phyloP scores from a whole-genome alignment of 2,113 vertebrate species.

The Zeus faber region DNA sequence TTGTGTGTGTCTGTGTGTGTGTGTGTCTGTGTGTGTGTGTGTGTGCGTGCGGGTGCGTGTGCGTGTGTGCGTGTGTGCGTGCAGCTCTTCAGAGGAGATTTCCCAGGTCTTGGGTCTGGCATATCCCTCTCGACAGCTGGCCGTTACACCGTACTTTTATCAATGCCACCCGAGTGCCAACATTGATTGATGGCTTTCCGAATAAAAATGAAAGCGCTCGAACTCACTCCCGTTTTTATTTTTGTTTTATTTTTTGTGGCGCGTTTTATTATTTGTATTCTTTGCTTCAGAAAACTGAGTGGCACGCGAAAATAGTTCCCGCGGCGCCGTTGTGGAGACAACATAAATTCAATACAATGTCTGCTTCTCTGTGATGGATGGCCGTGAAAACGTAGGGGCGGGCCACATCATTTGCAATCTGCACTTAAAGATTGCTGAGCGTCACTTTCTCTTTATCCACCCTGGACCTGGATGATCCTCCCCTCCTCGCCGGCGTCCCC shows the following conservation, averaged over 20 bases:
- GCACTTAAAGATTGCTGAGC: conserved; percentile 30
- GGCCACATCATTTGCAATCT: conserved; percentile 51
- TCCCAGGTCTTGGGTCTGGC: conserved; percentile 11
- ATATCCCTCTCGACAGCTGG: conserved; percentile 16
- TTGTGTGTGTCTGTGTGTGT: conserved; percentile 11
- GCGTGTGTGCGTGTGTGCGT: background rate
- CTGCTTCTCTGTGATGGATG: conserved; percentile 45
- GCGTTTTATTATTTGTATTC: conserved; percentile 43
- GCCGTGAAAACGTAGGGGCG: conserved; percentile 36
- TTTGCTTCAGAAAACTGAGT: conserved; percentile 19
- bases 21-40: background rate
- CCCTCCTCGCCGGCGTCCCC: conserved; percentile 8
- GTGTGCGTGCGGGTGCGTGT: conserved; percentile 2
- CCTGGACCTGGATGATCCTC: conserved; percentile 25
- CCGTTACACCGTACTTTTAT: conserved; percentile 50
- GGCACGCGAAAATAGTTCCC: conserved; percentile 19
- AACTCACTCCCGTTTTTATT: no score
- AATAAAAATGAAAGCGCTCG: conserved; percentile 39
- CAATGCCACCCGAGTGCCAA: conserved; percentile 13
- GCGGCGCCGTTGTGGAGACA: conserved; percentile 24
- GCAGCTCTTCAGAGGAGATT: conserved; percentile 5
- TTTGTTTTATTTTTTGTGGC: conserved; percentile 38
- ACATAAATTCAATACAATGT: conserved; percentile 45
- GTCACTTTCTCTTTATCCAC: no score
- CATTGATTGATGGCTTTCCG: conserved; percentile 29